Evolutionary conservation across 2,113 vertebrate genomes (phyloP), one percentile per base, ranked within the genome.

Genomic region (Lagopus muta): DNA sequence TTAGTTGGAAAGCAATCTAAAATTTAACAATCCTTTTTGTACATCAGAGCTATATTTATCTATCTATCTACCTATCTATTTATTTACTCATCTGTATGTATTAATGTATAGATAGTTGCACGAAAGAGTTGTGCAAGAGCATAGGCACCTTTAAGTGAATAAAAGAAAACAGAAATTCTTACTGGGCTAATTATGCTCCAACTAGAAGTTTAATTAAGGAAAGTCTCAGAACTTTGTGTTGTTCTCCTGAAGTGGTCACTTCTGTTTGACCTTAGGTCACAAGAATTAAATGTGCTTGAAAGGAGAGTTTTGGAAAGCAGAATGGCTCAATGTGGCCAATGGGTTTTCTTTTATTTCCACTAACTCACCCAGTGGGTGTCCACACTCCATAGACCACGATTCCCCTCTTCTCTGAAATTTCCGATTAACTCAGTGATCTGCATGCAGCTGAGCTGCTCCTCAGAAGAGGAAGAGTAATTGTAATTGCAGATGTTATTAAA

Each of bases 401-500:
- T 55, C 19, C 8, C 12, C 24, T 3, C 0, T 72, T 82, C 47
- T 20, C 34, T 83, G 48, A 76, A 69, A 66, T 54, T 81, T 86
- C 86, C 2, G 1, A 10, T 64, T 43, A 79, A 52, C 21, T 61
- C 20, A 1, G 67, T 83, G 91, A 96, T 97, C 93, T 94, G 89
- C 90, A 97, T 94, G 88, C 94, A 94, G 83, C 73, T n/a, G 55
- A 95, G 84, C 71, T 38, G 67, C n/a, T 88, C 79, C 79, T 57
- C 52, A 34, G 86, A 90, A 71, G 74, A 78, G 85, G 91, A 85
- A 82, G 69, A 66, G 92, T 82, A 95, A 96, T 96, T 96, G 89
- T 96, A 95, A 97, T 96, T 96, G 95, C 94, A 97, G 94, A 97
- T 95, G 92, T 70, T 95, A 97, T 97, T 97, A 96, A 96, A 96